A percentile compares a stretch with the other conserved stretches of the same genome.
Conservation (phyloP, 2,797 vertebrate species). For the Trematomus bernacchii region DNA sequence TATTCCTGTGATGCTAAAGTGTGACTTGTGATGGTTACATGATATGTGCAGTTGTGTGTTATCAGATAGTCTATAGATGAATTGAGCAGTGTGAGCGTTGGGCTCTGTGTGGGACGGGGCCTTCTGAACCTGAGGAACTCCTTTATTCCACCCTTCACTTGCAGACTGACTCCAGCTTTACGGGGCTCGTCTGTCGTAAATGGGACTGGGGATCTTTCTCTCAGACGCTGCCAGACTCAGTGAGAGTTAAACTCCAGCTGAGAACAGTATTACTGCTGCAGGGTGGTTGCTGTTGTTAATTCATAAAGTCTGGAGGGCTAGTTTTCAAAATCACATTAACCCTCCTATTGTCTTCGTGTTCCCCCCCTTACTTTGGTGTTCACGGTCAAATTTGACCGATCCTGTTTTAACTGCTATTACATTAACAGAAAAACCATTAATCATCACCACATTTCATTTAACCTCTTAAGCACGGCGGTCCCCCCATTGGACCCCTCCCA, state of each 20-base stretch:
- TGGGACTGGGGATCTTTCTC: conserved; percentile 66
- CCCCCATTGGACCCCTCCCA: too few relatives aligned
- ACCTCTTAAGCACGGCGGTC: too few relatives aligned
- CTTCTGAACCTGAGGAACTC: conserved; percentile 71
- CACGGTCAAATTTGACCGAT: too few relatives aligned
- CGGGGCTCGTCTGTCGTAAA: conserved; percentile 71
- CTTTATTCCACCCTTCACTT: conserved; percentile 75
- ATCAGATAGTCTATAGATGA: conserved; percentile 44
- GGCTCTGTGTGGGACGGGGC: conserved; percentile 48
- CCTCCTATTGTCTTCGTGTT: too few relatives aligned
- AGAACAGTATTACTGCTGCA: conserved; percentile 71
- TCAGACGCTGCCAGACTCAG: conserved; percentile 54
- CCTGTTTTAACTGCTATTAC: too few relatives aligned
- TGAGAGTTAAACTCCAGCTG: conserved; percentile 69
- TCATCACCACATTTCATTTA: too few relatives aligned
- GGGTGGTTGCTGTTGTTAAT: conserved; percentile 39
- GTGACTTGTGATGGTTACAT: not conserved
- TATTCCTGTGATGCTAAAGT: not conserved
- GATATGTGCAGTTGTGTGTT: conserved; percentile 17
- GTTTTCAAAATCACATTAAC: conserved; percentile 38
- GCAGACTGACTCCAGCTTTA: conserved; percentile 78
- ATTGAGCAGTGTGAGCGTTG: conserved; percentile 46
- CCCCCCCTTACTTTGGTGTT: too few relatives aligned
- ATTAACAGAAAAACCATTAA: too few relatives aligned
- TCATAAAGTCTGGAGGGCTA: conserved; percentile 41